Evolutionary conservation across 2,113 vertebrate species (phyloP), one percentile per base, ranked within the genome.

Genomic region (Uria lomvia): DNA sequence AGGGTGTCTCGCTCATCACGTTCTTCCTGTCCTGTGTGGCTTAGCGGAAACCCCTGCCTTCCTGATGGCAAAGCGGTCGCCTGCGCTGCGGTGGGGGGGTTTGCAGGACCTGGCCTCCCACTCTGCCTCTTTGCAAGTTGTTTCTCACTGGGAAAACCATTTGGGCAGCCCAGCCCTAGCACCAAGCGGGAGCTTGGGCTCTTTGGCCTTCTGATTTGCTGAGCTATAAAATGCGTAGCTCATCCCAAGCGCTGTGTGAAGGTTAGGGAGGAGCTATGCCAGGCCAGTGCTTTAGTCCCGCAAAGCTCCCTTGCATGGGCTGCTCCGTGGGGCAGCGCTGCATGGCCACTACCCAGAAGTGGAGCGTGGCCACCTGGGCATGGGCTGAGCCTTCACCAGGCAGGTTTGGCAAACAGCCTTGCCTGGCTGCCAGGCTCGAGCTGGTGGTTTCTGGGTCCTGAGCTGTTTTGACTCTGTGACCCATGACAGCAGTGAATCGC

Each of bases 251-350:
- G 12, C 15, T 43, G 20, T 11, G 30, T 34, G 36, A 67, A 42
- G 27, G 24, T 24, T 19, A 38, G 30, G 4, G 22, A 66, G 71
- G 15, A 75, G 47, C 42, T 11, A 6, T 3, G 9, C n/a, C 68
- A 62, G 56, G 52, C 38, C 22, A 18, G 50, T 15, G 18, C 40
- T 65, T 34, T 49, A 60, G 12, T 12, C 47, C 27, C 19, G 56
- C 38, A 79, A 38, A 40, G 53, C 38, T 76, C 30, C 62, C 42
- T 56, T 71, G 47, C 3, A 0, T 71, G 20, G 10, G 62, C 45
- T 47, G 9, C 13, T 38, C 42, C 0, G 0, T 24, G 26, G 49
- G 66, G 9, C 8, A 2, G 36, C 5, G 24, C 60, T 3, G 12
- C 6, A 7, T 16, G 47, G 43, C 17, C 18, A 4, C 59, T 18